phyloP scores from a whole-genome alignment of 2,113 vertebrate genomes.

The Centropus unirufus region DNA sequence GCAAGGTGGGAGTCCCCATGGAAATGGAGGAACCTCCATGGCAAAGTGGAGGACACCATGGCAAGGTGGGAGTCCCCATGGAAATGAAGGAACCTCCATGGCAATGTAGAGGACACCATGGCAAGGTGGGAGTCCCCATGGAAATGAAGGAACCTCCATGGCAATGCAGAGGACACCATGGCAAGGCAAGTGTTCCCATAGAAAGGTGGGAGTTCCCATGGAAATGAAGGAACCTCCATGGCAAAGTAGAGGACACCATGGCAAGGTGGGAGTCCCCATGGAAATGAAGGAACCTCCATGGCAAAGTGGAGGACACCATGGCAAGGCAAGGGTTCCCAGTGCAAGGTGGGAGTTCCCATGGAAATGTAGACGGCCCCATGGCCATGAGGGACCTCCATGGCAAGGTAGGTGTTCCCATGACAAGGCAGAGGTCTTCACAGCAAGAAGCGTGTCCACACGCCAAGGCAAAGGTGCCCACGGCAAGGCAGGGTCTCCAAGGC shows the following conservation, averaged over 20 bases:
- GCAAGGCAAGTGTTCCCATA: fast-evolving
- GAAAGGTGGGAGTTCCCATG: too few species aligned
- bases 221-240: too few species aligned
- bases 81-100: too few species aligned
- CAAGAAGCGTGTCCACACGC: too few species aligned
- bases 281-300: too few species aligned
- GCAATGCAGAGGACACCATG: too few species aligned
- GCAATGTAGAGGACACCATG: not conserved
- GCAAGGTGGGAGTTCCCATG: not conserved
- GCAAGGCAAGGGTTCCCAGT: too few species aligned
- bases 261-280: not conserved
- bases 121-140: not conserved
- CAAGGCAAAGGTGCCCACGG: too few species aligned
- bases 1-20: fast-evolving
- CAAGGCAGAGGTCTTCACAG: not conserved
- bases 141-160: not conserved
- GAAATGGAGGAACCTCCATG: fast-evolving
- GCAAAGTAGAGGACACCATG: not conserved
- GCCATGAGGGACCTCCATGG: too few species aligned
- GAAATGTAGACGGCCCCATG: too few species aligned
- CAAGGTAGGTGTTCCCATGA: fast-evolving
- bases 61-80: too few species aligned
- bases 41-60: too few species aligned
- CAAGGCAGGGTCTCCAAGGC: not conserved
- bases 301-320: not conserved